Evolutionary conservation across 2,888 invertebrate genomes (phyloP), one percentile per base, ranked within the genome.

Genomic region (Muschampia plurimacula): DNA sequence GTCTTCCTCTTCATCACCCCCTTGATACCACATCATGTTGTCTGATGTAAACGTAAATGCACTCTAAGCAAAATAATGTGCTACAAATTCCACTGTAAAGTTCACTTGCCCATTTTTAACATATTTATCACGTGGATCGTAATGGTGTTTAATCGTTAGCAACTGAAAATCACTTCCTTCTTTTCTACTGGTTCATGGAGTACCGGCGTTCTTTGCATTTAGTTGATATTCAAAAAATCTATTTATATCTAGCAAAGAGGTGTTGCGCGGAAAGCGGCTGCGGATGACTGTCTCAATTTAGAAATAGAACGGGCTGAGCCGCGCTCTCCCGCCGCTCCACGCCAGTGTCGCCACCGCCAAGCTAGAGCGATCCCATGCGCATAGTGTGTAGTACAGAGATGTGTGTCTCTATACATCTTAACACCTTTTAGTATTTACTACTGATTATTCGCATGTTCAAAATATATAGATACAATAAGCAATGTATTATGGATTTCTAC

Each of bases 1-100:
- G 82, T 98, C 98, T 86, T 97, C 97, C 80, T 97, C 97, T 79
- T 97, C 97, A 69, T 96, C 96, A 76, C 96, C 96, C 2, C 72
- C 72, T 85, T 96, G 96, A 86, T 96, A 97, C 96, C 97, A 97
- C 97, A 97, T 97, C 81, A 86, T 92, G 13, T n/a, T 49, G 59
- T 46, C 79, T 78, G 78, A 81, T 83, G 85, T 81, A 79, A 72
- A 77, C 86, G 83, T 88, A 87, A 82, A 73, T 68, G 68, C 73
- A 72, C 72, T 67, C 15, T 44, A 60, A 52, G 66, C 41, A 55
- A 72, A 72, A 62, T 52, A 41, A 55, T 62, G 39, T 59, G 5
- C 59, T 36, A 39, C 60, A 52, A 62, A 72, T 52, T 52, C 49
- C 60, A 49, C 32, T 22, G 22, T 67, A 15, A 62, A 41, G 39